Base-by-base conservation (phyloP, 1,140 invertebrate genomes). In the Argopecten irradians region DNA sequence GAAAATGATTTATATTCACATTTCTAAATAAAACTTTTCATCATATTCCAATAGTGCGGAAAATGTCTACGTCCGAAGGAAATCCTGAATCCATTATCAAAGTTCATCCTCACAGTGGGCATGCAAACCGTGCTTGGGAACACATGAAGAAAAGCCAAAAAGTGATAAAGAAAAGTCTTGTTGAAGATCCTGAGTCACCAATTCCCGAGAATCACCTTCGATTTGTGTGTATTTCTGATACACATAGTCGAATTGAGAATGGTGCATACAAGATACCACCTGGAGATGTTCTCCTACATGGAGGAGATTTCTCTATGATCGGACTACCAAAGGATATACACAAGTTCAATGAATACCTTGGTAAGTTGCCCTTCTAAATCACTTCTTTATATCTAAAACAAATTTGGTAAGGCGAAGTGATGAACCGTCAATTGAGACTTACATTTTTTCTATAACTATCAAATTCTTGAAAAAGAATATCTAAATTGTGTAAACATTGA, bases 171-270 rank as follows among this genome's bases (percentile, higher is more conserved):
- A 71, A 71, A 16, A 22, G 11, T 71, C 55, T 71, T n/a, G 55
- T 71, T 28, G 55, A 71, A 16, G 55, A 91, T 34, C 92, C 90
- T 1, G 55, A 82, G 19, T 91, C 89, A 32, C 90, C 90, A 16
- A 87, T 91, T 13, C 46, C 41, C 0, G 83, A 55, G 28, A 91
- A 91, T 34, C 88, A 97, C 96, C 96, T 97, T 5, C 96, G 98
- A 87, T 96, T 98, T 91, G 97, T 98, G 19, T 98, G 98, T 93
- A 98, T 98, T 96, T 98, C 97, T 90, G 98, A 98, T 93, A 98
- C 98, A 5, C 98, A 98, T 94, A 83, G 83, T 28, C 16, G 33
- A n/a, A 35, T 91, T 28, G 90, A 91, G 83, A 85, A 88, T 35
- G 34, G 90, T 41, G 19, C 32, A 36, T 35, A 84, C 36, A 28